Conservation (phyloP, 2,888 invertebrate genomes). For the Loripinus fragilis region DNA sequence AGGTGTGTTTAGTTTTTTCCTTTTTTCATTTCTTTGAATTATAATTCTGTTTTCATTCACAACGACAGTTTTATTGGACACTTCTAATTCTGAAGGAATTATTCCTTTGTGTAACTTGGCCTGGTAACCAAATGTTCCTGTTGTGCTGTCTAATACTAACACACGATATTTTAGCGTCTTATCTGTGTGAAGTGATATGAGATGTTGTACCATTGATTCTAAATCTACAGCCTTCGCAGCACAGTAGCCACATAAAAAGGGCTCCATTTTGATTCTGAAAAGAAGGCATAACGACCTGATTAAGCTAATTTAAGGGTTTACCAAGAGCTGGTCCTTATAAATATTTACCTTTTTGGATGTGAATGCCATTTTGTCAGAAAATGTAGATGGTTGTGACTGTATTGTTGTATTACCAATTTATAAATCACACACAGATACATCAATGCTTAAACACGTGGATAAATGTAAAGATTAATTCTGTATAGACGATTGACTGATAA, state of each 20-base stretch:
- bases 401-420: no score
- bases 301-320: no score
- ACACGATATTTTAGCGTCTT: not conserved
- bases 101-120: not conserved
- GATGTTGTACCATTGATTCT: not conserved
- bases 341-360: no score
- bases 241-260: not conserved
- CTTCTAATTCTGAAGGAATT: not conserved
- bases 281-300: no score
- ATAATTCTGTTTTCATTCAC: not conserved
- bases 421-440: no score
- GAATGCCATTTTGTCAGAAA: no score
- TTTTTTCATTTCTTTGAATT: not conserved
- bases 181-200: not conserved
- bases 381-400: no score
- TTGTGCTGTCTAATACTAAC: not conserved
- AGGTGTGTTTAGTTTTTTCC: no score
- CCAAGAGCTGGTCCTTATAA: no score
- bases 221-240: not conserved
- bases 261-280: not conserved
- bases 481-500: no score
- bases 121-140: not conserved
- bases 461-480: no score
- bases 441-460: no score
- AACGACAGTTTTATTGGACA: not conserved